These are phyloP conservation scores for Plodia interpunctella DNA, from an alignment of 1,140 invertebrate genomes.

Conservation along the genomic window DNA sequence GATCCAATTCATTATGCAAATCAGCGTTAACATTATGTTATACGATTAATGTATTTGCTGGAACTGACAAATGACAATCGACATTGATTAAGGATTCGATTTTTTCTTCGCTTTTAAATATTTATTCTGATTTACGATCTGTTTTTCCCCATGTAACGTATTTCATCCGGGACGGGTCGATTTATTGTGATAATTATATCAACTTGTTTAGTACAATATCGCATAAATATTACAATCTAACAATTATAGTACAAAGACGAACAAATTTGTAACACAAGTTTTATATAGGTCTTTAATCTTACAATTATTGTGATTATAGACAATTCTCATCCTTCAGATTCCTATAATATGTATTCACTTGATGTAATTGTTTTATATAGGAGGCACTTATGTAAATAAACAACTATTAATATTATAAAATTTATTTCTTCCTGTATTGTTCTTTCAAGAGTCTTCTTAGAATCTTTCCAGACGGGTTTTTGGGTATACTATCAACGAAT, in stretches of 20 bases:
- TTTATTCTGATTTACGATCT: not conserved
- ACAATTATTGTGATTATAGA: too few relatives aligned
- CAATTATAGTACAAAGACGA: too few relatives aligned
- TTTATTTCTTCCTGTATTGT: slow-evolving; percentile 22
- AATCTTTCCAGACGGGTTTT: slow-evolving; percentile 86
- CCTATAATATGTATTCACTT: too few relatives aligned
- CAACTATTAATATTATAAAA: not conserved
- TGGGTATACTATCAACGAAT: slow-evolving; percentile 83
- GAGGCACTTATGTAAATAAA: too few relatives aligned
- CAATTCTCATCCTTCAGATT: too few relatives aligned
- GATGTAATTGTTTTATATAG: too few relatives aligned
- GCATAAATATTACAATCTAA: too few relatives aligned
- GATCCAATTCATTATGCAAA: slow-evolving; percentile 22
- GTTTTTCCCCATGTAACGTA: not conserved
- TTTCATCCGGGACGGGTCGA: not conserved
- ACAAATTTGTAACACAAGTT: too few relatives aligned
- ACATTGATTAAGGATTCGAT: not conserved
- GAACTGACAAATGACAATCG: not conserved
- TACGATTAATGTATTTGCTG: slow-evolving; percentile 20
- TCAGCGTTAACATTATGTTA: slow-evolving; percentile 11
- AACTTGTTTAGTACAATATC: too few relatives aligned
- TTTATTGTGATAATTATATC: too few relatives aligned
- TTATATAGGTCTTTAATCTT: too few relatives aligned
- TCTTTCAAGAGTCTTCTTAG: slow-evolving; percentile 79
- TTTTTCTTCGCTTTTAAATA: not conserved